Conservation (phyloP, 1,140 invertebrate species). For the Lordiphosa mommai region DNA sequence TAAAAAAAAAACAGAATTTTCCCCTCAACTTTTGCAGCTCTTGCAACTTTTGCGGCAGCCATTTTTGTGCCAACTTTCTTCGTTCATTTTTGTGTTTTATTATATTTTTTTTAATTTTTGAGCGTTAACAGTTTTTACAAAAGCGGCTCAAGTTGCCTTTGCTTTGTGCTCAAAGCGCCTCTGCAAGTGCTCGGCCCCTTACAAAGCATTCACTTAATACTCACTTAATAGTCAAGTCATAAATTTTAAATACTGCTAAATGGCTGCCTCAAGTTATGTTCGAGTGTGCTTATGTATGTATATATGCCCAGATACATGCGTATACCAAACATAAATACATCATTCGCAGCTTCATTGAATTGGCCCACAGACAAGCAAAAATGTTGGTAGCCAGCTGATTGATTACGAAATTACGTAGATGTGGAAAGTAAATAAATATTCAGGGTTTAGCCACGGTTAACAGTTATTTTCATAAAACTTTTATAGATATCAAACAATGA, state of each 20-base stretch:
- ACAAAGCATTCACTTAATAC: slow-evolving; percentile 70
- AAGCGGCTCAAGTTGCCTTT: slow-evolving; percentile 45
- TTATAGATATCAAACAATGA: too few species aligned
- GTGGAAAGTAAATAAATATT: too few species aligned
- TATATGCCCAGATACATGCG: slow-evolving; percentile 37
- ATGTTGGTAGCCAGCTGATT: too few species aligned
- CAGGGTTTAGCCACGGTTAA: too few species aligned
- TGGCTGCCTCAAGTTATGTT: slow-evolving; percentile 67
- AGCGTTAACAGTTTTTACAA: slow-evolving; percentile 28
- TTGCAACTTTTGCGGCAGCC: slow-evolving; percentile 40
- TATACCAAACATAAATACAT: slow-evolving; percentile 47
- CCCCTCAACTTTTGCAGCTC: slow-evolving; percentile 46
- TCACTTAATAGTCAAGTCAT: slow-evolving; percentile 76
- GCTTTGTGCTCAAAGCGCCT: slow-evolving; percentile 4
- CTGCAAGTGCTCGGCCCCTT: slow-evolving; percentile 8
- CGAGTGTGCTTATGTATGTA: slow-evolving; percentile 44
- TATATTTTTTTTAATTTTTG: neutral
- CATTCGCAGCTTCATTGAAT: slow-evolving; percentile 53
- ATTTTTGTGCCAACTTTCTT: slow-evolving; percentile 28
- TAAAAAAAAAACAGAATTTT: slow-evolving; percentile 21
- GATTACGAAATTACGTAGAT: too few species aligned
- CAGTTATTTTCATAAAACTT: too few species aligned
- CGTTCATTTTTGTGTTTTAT: slow-evolving; percentile 5
- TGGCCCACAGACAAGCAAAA: slow-evolving; percentile 36
- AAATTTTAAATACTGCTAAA: slow-evolving; percentile 78